A percentile compares a stretch with the other conserved stretches of the same genome.
These are phyloP conservation scores for Heliconius erato DNA, from an alignment of 2,888 invertebrate genomes.

Conservation along the genomic window DNA sequence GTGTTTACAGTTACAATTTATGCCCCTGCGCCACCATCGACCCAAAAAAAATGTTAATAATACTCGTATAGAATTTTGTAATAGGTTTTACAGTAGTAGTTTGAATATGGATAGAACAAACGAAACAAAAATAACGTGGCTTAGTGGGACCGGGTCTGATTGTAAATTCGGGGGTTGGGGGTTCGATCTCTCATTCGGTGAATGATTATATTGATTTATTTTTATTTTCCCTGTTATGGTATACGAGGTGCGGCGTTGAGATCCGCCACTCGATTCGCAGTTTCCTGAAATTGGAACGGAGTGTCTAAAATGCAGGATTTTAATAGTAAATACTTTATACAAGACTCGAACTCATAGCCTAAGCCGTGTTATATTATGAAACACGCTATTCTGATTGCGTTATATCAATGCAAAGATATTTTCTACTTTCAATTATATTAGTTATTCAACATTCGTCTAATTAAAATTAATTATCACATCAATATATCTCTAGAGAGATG, in stretches of 20 bases:
- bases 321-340: not conserved
- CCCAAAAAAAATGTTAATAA: too few relatives aligned
- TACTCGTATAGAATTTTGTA: too few relatives aligned
- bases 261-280: too few relatives aligned
- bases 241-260: too few relatives aligned
- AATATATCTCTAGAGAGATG: conserved; percentile 13
- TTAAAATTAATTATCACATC: conserved; percentile 13
- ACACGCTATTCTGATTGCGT: not conserved
- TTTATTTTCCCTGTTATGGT: too few relatives aligned
- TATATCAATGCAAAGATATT: not conserved
- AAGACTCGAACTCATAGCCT: not conserved
- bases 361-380: not conserved
- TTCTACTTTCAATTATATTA: conserved; percentile 23
- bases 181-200: not conserved
- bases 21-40: too few relatives aligned
- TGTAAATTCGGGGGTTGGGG: not conserved
- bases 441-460: not conserved
- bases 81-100: too few relatives aligned
- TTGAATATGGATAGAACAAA: too few relatives aligned
- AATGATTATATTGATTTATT: not conserved
- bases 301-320: not conserved
- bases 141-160: not conserved
- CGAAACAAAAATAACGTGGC: too few relatives aligned
- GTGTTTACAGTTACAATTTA: too few relatives aligned
- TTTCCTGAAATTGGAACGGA: not conserved